These are phyloP conservation scores for Heliconius cydno DNA, from an alignment of 2,888 invertebrate genomes.

Conservation along the genomic window DNA sequence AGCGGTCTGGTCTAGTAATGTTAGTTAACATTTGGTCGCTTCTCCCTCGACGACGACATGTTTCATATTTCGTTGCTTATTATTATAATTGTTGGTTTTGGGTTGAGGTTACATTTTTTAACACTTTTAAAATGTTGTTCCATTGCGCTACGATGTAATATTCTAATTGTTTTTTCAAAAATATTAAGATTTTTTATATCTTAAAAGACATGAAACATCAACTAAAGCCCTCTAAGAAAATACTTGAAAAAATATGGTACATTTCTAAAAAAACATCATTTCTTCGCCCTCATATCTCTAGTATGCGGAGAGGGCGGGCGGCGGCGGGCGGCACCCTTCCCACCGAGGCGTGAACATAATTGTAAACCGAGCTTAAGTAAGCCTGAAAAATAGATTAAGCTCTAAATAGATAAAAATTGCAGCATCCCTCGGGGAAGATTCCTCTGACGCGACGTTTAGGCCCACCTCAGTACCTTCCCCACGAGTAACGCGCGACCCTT, in stretches of 20 bases:
- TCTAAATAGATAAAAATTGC: constrained; percentile 45
- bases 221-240: neutral
- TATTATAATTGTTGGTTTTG: neutral
- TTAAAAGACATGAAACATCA: neutral
- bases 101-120: too few relatives aligned
- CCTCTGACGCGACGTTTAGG: constrained; percentile 38
- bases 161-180: too few relatives aligned
- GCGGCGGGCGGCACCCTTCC: constrained; percentile 27
- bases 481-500: neutral
- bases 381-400: constrained; percentile 39
- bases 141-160: too few relatives aligned
- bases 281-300: constrained; percentile 4
- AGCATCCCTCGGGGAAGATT: constrained; percentile 35
- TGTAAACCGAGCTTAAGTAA: constrained; percentile 38
- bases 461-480: constrained; percentile 20
- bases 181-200: neutral
- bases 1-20: neutral
- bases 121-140: too few relatives aligned
- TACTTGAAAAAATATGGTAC: constrained; percentile 9
- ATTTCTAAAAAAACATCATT: constrained; percentile 22
- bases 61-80: neutral
- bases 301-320: neutral
- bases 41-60: neutral
- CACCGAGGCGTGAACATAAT: constrained; percentile 41
- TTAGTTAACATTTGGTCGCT: neutral